Conservation (phyloP, 2,113 vertebrate species). For the Artemisiospiza belli region DNA sequence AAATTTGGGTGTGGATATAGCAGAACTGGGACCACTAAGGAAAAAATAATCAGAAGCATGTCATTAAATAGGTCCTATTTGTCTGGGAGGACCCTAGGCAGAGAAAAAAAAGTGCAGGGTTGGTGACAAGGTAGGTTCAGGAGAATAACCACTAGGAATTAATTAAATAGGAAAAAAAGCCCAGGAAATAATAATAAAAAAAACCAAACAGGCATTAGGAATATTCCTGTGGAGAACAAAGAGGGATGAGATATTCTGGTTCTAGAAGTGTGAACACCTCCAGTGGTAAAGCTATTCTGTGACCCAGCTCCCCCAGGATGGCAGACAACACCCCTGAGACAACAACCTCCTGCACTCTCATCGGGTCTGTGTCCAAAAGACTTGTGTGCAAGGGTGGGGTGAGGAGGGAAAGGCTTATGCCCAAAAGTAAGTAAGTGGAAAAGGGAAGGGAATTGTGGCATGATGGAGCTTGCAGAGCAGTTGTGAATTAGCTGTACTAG, state of each 20-base stretch:
- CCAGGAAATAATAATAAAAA: background rate
- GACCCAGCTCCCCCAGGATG: background rate
- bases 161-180: background rate
- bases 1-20: background rate
- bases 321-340: background rate
- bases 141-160: background rate
- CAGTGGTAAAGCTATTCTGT: background rate
- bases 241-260: background rate
- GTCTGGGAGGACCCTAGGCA: background rate
- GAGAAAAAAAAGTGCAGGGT: background rate
- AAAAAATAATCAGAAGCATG: background rate
- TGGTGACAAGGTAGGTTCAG: background rate
- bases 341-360: background rate
- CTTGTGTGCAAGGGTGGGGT: background rate
- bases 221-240: background rate
- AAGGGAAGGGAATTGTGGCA: background rate
- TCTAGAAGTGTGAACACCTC: background rate
- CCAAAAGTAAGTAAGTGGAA: background rate
- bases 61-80: background rate
- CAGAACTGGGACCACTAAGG: background rate
- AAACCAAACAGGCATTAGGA: background rate
- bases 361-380: background rate
- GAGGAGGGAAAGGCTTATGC: background rate
- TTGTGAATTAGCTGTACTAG: background rate
- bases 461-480: background rate